Evolutionary conservation across 1,140 invertebrate genomes (phyloP).

Genomic region (Rhopalosiphum padi): DNA sequence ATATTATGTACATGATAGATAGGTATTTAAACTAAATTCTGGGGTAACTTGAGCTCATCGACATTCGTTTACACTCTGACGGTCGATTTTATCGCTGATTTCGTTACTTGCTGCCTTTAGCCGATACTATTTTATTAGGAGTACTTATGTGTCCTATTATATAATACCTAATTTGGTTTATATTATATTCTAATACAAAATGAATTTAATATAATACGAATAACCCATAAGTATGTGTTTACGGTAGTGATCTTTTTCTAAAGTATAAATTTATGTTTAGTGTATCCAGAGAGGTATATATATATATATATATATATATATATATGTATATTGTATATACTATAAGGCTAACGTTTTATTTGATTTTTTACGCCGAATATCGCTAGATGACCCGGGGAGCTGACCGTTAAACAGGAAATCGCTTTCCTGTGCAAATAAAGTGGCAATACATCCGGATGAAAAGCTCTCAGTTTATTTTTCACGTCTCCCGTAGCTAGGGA

Average conservation of each 20-base stretch:
- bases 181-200: neutral
- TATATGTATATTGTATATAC: neutral
- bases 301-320: neutral
- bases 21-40: neutral
- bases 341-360: neutral
- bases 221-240: neutral
- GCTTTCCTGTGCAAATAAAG: slow-evolving; percentile 49
- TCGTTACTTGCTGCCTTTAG: neutral
- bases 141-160: no score
- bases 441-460: neutral
- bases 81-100: neutral
- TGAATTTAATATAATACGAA: neutral
- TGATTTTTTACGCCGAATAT: neutral
- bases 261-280: neutral
- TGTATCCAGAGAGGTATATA: neutral
- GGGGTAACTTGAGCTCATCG: neutral
- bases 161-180: neutral
- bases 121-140: neutral
- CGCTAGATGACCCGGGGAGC: neutral
- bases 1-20: no score
- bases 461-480: slow-evolving; percentile 16
- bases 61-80: neutral
- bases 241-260: neutral
- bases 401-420: slow-evolving; percentile 48
- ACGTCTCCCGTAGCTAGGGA: neutral